Evolutionary conservation across 2,888 invertebrate genomes (phyloP).

Genomic region (Chesias legatella): DNA sequence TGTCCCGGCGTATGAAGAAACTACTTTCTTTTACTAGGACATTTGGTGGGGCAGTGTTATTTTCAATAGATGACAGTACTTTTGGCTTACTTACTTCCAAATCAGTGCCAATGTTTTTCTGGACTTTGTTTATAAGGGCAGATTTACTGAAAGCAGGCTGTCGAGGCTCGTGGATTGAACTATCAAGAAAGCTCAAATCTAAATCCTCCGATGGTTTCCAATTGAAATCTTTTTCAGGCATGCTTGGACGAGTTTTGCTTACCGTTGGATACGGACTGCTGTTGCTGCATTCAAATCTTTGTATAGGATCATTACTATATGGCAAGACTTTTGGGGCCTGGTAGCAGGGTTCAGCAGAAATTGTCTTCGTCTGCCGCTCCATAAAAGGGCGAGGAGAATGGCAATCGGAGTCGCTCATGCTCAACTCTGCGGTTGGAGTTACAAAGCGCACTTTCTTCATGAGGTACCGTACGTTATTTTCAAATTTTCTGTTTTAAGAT

Average conservation of each 20-base stretch:
- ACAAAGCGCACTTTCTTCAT: conserved; percentile 75
- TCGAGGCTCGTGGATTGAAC: conserved; percentile 38
- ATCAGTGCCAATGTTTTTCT: neutral
- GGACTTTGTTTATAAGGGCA: conserved; percentile 23
- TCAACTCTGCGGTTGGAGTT: conserved; percentile 38
- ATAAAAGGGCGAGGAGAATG: conserved; percentile 68
- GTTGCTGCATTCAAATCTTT: conserved; percentile 57
- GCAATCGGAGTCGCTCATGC: conserved; percentile 60
- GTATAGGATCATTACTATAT: conserved; percentile 55
- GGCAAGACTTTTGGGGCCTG: conserved; percentile 39
- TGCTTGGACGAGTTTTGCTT: conserved; percentile 41
- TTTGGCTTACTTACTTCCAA: conserved; percentile 15
- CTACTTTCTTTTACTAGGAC: conserved; percentile 45
- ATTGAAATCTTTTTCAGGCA: conserved; percentile 29
- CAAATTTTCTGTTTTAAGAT: too few relatives aligned
- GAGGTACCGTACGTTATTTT: conserved; percentile 24
- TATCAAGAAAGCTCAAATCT: conserved; percentile 65
- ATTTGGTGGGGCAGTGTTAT: conserved; percentile 41
- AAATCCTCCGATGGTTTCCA: conserved; percentile 61
- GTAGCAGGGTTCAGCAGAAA: conserved; percentile 34
- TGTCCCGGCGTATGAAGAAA: conserved; percentile 60
- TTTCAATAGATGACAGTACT: conserved; percentile 40
- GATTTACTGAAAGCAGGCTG: conserved; percentile 31
- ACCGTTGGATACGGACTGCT: conserved; percentile 58
- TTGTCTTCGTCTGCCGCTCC: conserved; percentile 39